phyloP scores from a whole-genome alignment of 2,888 invertebrate species.

The Cataglyphis livida region DNA sequence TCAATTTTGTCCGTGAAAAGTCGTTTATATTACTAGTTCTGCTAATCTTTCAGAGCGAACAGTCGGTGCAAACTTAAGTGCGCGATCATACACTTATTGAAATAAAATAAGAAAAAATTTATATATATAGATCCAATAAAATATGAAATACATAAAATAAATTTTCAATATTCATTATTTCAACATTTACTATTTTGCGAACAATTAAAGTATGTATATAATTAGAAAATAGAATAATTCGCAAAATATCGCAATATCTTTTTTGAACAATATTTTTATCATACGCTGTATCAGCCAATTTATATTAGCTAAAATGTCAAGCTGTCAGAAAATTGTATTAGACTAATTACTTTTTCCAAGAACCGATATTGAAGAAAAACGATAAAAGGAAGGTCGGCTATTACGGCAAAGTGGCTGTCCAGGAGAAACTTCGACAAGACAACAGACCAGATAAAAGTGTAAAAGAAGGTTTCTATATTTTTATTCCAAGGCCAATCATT shows the following conservation, averaged over 20 bases:
- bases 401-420: background rate
- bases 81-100: background rate
- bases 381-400: conserved; percentile 3
- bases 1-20: conserved; percentile 23
- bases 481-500: background rate
- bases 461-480: background rate
- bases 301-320: conserved; percentile 1
- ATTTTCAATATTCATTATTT: background rate
- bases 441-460: background rate
- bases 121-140: background rate
- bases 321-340: conserved; percentile 25
- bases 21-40: conserved; percentile 17
- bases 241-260: background rate
- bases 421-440: background rate
- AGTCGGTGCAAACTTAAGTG: background rate
- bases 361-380: background rate
- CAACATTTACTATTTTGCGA: background rate
- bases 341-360: conserved; percentile 21
- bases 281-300: background rate
- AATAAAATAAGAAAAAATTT: background rate
- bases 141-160: background rate
- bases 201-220: background rate
- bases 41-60: background rate
- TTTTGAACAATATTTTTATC: conserved; percentile 18
- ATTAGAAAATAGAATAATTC: background rate